Evolutionary conservation across 1,140 invertebrate species (phyloP).

Genomic region (Lepidurus couesii): DNA sequence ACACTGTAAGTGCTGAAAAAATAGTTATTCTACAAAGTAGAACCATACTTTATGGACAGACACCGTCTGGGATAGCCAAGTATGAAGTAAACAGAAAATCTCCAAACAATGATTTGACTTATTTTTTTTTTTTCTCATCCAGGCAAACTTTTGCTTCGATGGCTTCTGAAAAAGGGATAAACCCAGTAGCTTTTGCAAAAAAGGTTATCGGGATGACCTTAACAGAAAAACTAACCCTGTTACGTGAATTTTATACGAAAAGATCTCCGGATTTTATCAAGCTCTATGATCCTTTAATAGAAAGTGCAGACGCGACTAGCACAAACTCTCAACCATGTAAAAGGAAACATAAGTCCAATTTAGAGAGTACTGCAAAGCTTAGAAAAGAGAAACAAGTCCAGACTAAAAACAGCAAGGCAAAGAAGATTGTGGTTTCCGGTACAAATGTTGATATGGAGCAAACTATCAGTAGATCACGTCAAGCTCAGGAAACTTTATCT

Average conservation of each 20-base stretch:
- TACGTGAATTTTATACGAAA: not conserved
- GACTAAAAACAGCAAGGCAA: not conserved
- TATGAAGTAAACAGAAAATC: not conserved
- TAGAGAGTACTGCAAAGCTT: not conserved
- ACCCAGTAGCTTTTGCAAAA: not conserved
- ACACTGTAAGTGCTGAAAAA: not conserved
- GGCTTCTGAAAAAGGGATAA: not conserved
- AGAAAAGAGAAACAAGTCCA: not conserved
- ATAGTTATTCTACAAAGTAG: not conserved
- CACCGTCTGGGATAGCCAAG: not conserved
- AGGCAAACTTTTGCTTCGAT: not conserved
- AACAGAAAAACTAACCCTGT: not conserved
- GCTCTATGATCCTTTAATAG: not conserved
- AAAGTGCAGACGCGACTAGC: not conserved
- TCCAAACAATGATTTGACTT: not conserved
- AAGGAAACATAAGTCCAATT: not conserved
- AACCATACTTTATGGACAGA: conserved; percentile 2
- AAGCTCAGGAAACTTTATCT: no score
- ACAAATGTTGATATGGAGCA: no score
- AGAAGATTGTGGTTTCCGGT: not conserved
- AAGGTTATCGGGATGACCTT: not conserved
- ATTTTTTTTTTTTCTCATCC: not conserved
- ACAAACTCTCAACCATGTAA: not conserved
- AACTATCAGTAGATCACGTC: no score
- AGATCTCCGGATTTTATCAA: not conserved